A percentile compares a stretch with the other conserved stretches of the same genome.
phyloP scores from a whole-genome alignment of 1,140 invertebrate species.

The Macrosteles quadrilineatus region DNA sequence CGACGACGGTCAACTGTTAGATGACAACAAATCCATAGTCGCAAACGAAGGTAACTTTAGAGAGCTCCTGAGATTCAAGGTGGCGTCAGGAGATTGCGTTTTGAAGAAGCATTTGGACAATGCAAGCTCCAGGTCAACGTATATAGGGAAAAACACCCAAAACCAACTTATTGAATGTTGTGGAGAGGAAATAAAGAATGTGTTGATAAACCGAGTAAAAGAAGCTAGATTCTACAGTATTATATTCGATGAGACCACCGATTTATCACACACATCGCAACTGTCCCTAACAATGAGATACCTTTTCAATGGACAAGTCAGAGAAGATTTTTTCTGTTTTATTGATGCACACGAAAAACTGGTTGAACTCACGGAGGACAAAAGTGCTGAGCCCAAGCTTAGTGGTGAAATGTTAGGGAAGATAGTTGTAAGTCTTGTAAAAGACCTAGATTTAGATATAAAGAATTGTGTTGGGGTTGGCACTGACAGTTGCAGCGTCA shows the following conservation, averaged over 20 bases:
- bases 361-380: too few species aligned
- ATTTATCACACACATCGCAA: conserved; percentile 42
- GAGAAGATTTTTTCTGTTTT: conserved; percentile 44
- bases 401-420: conserved; percentile 36
- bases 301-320: conserved; percentile 33
- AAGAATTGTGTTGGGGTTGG: too few species aligned
- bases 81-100: conserved; percentile 39
- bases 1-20: conserved; percentile 37
- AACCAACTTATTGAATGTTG: conserved; percentile 45
- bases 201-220: conserved; percentile 39
- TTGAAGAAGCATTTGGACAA: conserved; percentile 42
- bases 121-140: conserved; percentile 37
- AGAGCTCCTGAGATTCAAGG: conserved; percentile 40
- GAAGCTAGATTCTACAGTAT: conserved; percentile 38
- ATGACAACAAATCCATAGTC: conserved; percentile 28
- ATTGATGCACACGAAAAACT: conserved; percentile 38
- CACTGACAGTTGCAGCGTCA: conserved; percentile 41
- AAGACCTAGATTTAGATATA: conserved; percentile 39
- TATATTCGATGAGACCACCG: conserved; percentile 46
- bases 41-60: conserved; percentile 45
- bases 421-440: conserved; percentile 36
- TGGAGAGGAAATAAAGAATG: conserved; percentile 39
- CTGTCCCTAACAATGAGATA: conserved; percentile 42
- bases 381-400: conserved; percentile 31
- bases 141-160: conserved; percentile 46